Percentiles rank a stretch among this genome's conserved stretches.
Evolutionary conservation across 2,888 invertebrate species (phyloP).

Genomic region (Lamproptera curius): DNA sequence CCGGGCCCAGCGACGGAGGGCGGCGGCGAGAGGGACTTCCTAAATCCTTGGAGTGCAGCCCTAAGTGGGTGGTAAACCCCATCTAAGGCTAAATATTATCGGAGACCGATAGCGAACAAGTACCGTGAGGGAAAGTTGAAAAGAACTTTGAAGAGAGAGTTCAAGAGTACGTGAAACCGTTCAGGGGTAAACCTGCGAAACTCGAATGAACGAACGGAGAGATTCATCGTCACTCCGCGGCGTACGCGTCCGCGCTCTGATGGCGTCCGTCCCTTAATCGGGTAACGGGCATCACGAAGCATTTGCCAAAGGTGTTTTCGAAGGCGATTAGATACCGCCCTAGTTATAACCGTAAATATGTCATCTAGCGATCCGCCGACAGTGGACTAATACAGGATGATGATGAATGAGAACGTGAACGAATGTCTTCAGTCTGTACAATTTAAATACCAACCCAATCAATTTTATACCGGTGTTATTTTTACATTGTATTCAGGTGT

Average conservation of each 20-base stretch:
- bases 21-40: conserved; percentile 40
- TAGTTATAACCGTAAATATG: too few relatives aligned
- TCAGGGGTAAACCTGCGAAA: conserved; percentile 55
- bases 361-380: too few relatives aligned
- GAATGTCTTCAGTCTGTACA: too few relatives aligned
- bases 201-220: conserved; percentile 66
- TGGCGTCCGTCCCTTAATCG: conserved; percentile 24
- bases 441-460: too few relatives aligned
- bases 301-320: too few relatives aligned
- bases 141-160: conserved; percentile 82
- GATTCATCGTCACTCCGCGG: conserved; percentile 50
- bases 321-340: too few relatives aligned
- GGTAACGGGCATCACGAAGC: conserved; percentile 32
- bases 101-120: conserved; percentile 83
- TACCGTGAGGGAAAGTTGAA: conserved; percentile 83
- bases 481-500: too few relatives aligned
- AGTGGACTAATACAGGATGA: too few relatives aligned
- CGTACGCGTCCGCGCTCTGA: conserved; percentile 31
- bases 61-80: conserved; percentile 80
- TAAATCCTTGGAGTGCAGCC: conserved; percentile 79
- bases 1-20: conserved; percentile 62
- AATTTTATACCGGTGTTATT: too few relatives aligned
- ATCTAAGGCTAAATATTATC: conserved; percentile 75
- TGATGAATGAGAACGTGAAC: too few relatives aligned
- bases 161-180: conserved; percentile 72